These are phyloP conservation scores for Origma solitaria DNA, from an alignment of 2,113 vertebrate genomes.

Conservation along the genomic window DNA sequence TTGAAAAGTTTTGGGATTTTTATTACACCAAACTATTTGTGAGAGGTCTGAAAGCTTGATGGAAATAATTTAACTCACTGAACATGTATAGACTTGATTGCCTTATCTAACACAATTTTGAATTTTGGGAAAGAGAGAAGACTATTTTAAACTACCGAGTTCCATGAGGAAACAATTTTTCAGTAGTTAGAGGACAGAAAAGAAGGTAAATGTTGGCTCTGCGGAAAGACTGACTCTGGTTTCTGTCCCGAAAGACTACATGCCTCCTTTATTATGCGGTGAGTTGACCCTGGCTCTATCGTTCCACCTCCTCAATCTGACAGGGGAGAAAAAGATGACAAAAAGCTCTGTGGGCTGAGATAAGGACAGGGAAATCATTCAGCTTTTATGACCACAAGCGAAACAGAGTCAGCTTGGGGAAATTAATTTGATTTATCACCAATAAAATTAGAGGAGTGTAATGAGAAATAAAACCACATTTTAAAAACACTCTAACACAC, in stretches of 20 bases:
- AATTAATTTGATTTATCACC: not conserved
- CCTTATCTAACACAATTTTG: not conserved
- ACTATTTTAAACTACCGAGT: not conserved
- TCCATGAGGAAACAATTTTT: not conserved
- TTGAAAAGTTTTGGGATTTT: not conserved
- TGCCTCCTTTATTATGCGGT: not conserved
- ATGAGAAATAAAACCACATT: not conserved
- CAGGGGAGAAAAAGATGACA: not conserved
- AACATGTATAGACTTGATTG: not conserved
- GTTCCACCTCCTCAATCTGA: not conserved
- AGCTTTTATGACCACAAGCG: not conserved
- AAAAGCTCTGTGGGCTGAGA: accelerated
- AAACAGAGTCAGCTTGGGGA: not conserved
- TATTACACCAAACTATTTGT: not conserved
- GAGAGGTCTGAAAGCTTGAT: not conserved
- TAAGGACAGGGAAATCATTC: not conserved
- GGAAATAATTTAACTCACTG: not conserved
- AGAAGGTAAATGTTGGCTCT: not conserved
- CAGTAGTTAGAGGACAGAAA: not conserved
- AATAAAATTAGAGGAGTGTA: not conserved
- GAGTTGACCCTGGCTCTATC: not conserved
- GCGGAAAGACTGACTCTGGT: not conserved
- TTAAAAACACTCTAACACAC: not conserved
- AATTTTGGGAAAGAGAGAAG: not conserved
- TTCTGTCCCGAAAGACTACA: not conserved